A percentile compares a stretch with the other conserved stretches of the same genome.
phyloP scores from a whole-genome alignment of 2,888 invertebrate genomes.

The Drosophila tanythrix region DNA sequence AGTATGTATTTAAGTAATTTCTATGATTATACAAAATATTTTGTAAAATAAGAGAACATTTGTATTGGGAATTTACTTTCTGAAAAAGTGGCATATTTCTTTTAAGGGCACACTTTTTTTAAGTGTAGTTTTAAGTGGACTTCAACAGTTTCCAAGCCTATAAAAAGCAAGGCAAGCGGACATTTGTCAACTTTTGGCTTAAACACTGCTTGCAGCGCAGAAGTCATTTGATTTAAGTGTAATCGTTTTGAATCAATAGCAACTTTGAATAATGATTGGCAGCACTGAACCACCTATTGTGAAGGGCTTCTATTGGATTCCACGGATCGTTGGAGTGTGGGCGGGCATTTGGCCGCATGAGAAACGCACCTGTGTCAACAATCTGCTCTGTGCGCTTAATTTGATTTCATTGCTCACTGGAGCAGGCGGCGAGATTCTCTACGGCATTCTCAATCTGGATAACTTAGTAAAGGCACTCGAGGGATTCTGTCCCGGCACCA shows the following conservation, averaged over 20 bases:
- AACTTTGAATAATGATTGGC: constrained; percentile 27
- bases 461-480: constrained; percentile 78
- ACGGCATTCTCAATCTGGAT: constrained; percentile 71
- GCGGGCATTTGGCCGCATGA: constrained; percentile 82
- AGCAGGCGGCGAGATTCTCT: constrained; percentile 77
- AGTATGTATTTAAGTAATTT: not conserved
- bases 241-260: constrained; percentile 1
- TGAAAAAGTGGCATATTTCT: not conserved
- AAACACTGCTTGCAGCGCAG: constrained; percentile 40
- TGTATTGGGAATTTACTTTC: not conserved
- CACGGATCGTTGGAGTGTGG: constrained; percentile 69
- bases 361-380: constrained; percentile 44
- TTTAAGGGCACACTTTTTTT: not conserved
- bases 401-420: constrained; percentile 72
- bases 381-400: constrained; percentile 66
- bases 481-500: constrained; percentile 82
- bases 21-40: not conserved
- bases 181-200: constrained; percentile 16
- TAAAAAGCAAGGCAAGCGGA: constrained; percentile 44
- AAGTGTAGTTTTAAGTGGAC: constrained; percentile 1
- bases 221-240: constrained; percentile 12
- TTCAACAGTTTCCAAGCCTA: constrained; percentile 29
- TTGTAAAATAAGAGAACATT: not conserved
- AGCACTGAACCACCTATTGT: constrained; percentile 51
- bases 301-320: constrained; percentile 75